Evolutionary conservation across 2,113 vertebrate species (phyloP), one percentile per base, ranked within the genome.

Genomic region (Acanthochromis polyacanthus): DNA sequence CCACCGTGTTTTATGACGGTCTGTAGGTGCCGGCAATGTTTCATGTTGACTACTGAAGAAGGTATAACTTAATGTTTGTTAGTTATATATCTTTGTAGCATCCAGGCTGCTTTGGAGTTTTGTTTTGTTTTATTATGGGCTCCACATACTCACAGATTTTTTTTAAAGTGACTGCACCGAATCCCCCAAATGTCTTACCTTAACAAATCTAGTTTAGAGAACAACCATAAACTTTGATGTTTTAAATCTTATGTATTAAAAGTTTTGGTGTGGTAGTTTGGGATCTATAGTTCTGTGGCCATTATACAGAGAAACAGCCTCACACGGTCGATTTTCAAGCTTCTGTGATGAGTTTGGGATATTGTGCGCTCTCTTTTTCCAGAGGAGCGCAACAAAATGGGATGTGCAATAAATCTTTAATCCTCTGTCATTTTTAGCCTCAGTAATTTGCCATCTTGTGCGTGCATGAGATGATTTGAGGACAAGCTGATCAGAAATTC

Each of bases 341-440:
- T 14, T 25, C 23, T 68, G 51, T 48, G 48, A 46, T 59, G 30
- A 55, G 15, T 50, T 58, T 12, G 32, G 10, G 52, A 46, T 70
- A 59, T 46, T 23, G 58, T 78, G 43, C 11, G 51, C 15, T 63
- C 40, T 48, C 17, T 72, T 78, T 57, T 53, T 61, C 19, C 45
- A 64, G 43, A 73, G 46, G 22, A 69, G 70, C 40, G 36, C 6
- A 36, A 48, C 48, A 43, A 32, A 43, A 56, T 58, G 43, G 30
- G 59, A 57, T 50, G 61, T 56, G 55, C 56, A 66, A 80, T 67
- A 63, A 61, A 61, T 56, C 43, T 65, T 75, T 71, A 60, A 61
- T 58, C 63, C 55, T 53, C 57, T 45, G 53, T 67, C 9, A 50
- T 67, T 62, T 68, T 72, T 32, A 71, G 28, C 59, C 63, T 22